Evolutionary conservation across 2,888 invertebrate species (phyloP), one percentile per base, ranked within the genome.

Genomic region (Xestia c-nigrum): DNA sequence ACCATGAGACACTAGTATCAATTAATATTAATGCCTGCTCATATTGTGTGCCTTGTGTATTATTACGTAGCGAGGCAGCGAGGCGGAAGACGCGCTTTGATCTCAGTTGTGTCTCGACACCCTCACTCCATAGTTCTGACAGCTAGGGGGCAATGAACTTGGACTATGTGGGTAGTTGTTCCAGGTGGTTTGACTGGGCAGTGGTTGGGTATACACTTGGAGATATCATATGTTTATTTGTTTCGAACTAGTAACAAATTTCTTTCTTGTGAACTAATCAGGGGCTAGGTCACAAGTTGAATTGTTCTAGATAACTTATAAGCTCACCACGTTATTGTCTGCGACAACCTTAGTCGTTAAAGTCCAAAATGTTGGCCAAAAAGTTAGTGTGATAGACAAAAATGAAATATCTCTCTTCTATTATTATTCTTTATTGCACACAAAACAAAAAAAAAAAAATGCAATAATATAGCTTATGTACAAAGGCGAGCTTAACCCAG

Each of bases 71-170:
- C n/a, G 72, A 59, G 46, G 82, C 86, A 80, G 46, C 69, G 76
- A 81, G 74, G 43, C 69, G 81, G 76, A 76, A 75, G 72, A 47
- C 72, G 72, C 52, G 85, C 88, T 89, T 88, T 88, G 88, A 88
- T 89, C 86, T 80, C 81, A 72, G 47, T 76, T 67, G 57, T 67
- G 77, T 69, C 67, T 38, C 57, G 43, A 69, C 76, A 61, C 76
- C 57, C 76, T 21, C 43, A 24, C 65, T 16, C 10, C 46, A 12
- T 43, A n/a, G 46, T 31, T 10, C 21, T 24, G 38, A 46, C 40
- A 65, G 74, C 67, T 72, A 50, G 55, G 52, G 83, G 81, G 40
- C 72, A 74, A 77, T 77, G 79, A 84, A 78, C 83, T 75, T 67
- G 43, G 12, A n/a, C 3, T 46, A 9, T 65, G 24, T 40, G 24